Conservation (phyloP, 1,140 invertebrate genomes). For the Penaeus japonicus region DNA sequence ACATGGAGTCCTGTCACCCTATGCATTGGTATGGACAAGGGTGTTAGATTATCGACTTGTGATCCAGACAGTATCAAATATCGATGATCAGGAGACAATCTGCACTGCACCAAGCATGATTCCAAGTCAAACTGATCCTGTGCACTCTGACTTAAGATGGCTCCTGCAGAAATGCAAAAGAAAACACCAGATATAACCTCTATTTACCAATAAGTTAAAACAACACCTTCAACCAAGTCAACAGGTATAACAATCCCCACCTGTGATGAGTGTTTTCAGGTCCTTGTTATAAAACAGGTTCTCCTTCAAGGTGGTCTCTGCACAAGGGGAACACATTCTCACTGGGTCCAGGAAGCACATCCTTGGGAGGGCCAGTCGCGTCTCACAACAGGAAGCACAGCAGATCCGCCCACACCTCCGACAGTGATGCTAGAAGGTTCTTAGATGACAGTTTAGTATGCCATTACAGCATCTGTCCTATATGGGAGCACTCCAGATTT, state of each 20-base stretch:
- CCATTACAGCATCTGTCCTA: background rate
- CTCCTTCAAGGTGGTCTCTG: conserved; percentile 65
- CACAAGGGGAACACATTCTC: conserved; percentile 66
- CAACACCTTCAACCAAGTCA: background rate
- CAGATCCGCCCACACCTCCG: conserved; percentile 69
- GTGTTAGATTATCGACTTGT: background rate
- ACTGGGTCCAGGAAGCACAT: conserved; percentile 72
- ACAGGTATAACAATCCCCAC: conserved; percentile 60
- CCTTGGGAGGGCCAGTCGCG: conserved; percentile 65
- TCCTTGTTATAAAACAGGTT: conserved; percentile 69
- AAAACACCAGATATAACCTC: background rate
- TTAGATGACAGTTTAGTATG: background rate
- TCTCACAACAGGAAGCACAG: conserved; percentile 66
- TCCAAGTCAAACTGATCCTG: background rate
- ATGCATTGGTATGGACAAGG: conserved; percentile 47
- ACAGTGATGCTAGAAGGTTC: conserved; percentile 67
- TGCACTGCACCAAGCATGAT: conserved; percentile 30
- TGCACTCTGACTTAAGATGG: conserved; percentile 43
- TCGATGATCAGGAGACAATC: conserved; percentile 49
- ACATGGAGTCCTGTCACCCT: conserved; percentile 40
- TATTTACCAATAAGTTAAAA: background rate
- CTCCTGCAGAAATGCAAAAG: conserved; percentile 17
- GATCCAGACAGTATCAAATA: conserved; percentile 25
- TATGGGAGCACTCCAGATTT: conserved; percentile 2
- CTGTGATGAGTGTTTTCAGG: conserved; percentile 66